Evolutionary conservation across 2,797 vertebrate species (phyloP).

Genomic region (Squalus acanthias): DNA sequence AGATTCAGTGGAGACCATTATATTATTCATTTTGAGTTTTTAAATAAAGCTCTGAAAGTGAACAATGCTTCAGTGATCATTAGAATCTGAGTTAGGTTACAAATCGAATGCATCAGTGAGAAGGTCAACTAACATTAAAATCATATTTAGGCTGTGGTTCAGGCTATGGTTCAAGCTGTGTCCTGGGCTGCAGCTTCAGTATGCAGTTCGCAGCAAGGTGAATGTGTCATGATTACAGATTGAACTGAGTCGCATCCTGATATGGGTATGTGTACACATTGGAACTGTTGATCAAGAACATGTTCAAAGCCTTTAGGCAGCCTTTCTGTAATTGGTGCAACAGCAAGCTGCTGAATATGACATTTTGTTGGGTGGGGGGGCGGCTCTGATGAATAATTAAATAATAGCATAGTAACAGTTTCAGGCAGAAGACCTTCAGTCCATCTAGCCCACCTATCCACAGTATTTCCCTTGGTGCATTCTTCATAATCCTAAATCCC

Average conservation of each 20-base stretch:
- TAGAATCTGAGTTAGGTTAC: not conserved
- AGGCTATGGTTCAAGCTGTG: not conserved
- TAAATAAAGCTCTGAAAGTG: not conserved
- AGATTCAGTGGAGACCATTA: not conserved
- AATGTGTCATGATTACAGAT: not conserved
- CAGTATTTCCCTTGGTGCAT: not conserved
- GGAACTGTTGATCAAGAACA: not conserved
- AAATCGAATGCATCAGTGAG: not conserved
- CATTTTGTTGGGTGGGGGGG: not conserved
- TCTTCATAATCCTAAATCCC: not conserved
- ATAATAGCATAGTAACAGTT: not conserved
- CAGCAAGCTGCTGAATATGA: not conserved
- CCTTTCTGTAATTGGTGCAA: not conserved
- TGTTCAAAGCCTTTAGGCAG: no score
- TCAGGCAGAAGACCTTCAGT: not conserved
- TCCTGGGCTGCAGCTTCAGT: not conserved
- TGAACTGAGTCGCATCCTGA: not conserved
- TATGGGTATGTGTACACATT: not conserved
- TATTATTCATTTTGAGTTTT: not conserved
- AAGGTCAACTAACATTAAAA: not conserved
- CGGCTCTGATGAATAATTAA: not conserved
- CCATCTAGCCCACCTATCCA: not conserved
- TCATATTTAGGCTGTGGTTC: not conserved
- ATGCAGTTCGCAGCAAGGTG: not conserved
- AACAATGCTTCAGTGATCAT: not conserved